These are phyloP conservation scores for Xenopus laevis DNA, from an alignment of 2,113 vertebrate genomes.

Conservation along the genomic window DNA sequence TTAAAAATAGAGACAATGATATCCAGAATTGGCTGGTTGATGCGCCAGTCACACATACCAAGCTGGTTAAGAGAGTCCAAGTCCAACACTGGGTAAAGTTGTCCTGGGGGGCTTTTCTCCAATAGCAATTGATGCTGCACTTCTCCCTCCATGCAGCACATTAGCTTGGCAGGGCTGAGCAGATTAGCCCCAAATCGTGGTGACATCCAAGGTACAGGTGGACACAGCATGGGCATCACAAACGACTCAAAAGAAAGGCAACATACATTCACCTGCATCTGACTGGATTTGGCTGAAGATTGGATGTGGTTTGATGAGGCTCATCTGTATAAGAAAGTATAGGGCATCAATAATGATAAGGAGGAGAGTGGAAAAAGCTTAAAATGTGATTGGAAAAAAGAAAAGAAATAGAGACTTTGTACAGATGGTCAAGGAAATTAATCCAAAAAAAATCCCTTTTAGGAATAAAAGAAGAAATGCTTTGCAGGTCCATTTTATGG, in stretches of 20 bases:
- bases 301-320: conserved; percentile 89
- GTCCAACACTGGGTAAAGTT: conserved; percentile 73
- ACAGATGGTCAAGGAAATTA: too few relatives aligned
- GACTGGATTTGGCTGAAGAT: conserved; percentile 72
- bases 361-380: neutral
- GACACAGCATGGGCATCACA: conserved; percentile 87
- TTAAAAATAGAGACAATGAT: conserved; percentile 85
- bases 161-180: conserved; percentile 76
- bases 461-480: too few relatives aligned
- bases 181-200: conserved; percentile 73
- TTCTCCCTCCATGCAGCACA: conserved; percentile 74
- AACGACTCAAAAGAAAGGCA: conserved; percentile 81
- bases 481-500: too few relatives aligned
- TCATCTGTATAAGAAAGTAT: conserved; percentile 63
- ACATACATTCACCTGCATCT: conserved; percentile 70
- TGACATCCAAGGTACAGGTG: conserved; percentile 84
- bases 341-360: neutral
- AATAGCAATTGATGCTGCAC: conserved; percentile 75
- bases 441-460: too few relatives aligned
- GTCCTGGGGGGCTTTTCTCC: conserved; percentile 59
- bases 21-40: conserved; percentile 82
- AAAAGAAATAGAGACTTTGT: too few relatives aligned
- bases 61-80: conserved; percentile 86
- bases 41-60: conserved; percentile 86
- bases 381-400: too few relatives aligned